Percentiles rank a stretch among this genome's conserved stretches.
phyloP scores from a whole-genome alignment of 1,140 invertebrate species.

The Drosophila aff. region DNA sequence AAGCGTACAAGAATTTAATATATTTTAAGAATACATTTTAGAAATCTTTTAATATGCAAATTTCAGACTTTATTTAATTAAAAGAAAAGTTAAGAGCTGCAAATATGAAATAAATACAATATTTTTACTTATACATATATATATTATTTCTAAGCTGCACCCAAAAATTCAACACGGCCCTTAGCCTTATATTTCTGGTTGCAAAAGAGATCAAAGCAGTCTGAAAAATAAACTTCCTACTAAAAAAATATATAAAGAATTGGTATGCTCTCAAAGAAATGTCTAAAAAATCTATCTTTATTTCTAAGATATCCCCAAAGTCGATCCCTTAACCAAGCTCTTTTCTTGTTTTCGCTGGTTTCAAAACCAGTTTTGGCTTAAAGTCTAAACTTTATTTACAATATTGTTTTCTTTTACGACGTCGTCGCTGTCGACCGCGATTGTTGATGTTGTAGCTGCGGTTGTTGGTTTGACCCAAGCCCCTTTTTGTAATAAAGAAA shows the following conservation, averaged over 20 bases:
- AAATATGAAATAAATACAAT: too few species aligned
- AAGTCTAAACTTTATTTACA: conserved; percentile 82
- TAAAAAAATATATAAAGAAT: background rate
- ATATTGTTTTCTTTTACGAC: conserved; percentile 82
- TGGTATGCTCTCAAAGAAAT: background rate
- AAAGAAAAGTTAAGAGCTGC: background rate
- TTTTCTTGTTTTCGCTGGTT: conserved; percentile 64
- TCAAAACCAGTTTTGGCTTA: conserved; percentile 74
- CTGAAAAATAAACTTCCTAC: background rate
- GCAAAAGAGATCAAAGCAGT: too few species aligned
- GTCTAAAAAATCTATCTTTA: background rate
- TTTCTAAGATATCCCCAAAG: background rate
- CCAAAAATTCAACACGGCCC: background rate
- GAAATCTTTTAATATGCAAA: background rate
- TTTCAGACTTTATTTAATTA: background rate
- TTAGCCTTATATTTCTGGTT: background rate
- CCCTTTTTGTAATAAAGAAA: conserved; percentile 80
- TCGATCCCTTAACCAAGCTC: conserved; percentile 33
- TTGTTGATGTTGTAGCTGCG: conserved; percentile 46
- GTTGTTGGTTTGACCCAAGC: conserved; percentile 78
- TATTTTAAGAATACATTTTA: background rate
- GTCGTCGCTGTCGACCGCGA: conserved; percentile 58
- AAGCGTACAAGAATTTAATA: background rate
- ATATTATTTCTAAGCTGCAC: background rate
- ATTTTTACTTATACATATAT: too few species aligned